Evolutionary conservation across 2,888 invertebrate genomes (phyloP), one percentile per base, ranked within the genome.

Genomic region (Horisme vitalbata): DNA sequence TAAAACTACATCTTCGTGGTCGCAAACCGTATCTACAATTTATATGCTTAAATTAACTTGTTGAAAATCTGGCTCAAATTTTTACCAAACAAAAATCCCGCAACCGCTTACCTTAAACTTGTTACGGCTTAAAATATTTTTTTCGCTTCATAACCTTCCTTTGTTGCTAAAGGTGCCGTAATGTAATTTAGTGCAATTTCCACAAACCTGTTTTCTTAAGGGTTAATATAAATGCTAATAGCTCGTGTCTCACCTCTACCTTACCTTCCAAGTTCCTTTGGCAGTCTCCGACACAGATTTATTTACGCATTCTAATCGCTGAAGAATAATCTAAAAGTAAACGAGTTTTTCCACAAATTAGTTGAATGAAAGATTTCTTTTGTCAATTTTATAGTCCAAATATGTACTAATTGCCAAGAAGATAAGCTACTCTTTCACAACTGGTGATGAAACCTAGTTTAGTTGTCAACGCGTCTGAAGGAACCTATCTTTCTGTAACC

Each of bases 171-270:
- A 68, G 53, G 59, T 57, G 59, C 39, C 65, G 52, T 77, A 71
- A 79, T 70, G 57, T 73, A 68, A 79, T 79, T 74, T 73, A 69
- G 56, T 69, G 71, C 72, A 74, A 78, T 74, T 71, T 72, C 59
- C 61, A 59, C 64, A 65, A 75, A 75, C 69, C 68, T 75, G 73
- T 75, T 77, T 73, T 74, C 75, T 76, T 73, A 77, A 71, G 72
- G 75, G 78, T 78, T 83, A 79, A 84, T 83, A 83, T 84, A 83
- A 82, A 84, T 84, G 84, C 82, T 76, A 83, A 83, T 84, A 55
- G 64, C 57, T 45, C 43, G 61, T 65, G 63, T 64, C 63, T 65
- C 58, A 61, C 56, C 62, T 60, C 51, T 45, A 47, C 51, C 54
- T 55, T 48, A 54, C 55, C 45, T 43, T 41, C 38, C 14, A 37